Evolutionary conservation across 1,140 invertebrate species (phyloP).

Genomic region (Cydia splendana): DNA sequence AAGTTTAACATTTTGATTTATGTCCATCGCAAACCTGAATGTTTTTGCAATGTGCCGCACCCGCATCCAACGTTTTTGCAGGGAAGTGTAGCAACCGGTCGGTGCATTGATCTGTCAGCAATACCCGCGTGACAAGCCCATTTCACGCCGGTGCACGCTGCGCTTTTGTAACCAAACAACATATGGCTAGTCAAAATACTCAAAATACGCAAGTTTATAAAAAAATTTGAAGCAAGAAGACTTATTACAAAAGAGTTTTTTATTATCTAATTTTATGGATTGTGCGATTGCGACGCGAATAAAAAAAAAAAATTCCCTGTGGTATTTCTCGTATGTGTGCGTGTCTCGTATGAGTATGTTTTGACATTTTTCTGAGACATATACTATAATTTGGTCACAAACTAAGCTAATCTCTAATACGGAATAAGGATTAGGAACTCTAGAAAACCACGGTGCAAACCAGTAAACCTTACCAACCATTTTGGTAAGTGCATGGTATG

Average conservation of each 20-base stretch:
- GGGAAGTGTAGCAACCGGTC: background rate
- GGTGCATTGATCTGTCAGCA: slow-evolving; percentile 30
- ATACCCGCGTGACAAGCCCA: slow-evolving; percentile 1
- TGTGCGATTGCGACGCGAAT: too few species aligned
- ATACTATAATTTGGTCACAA: too few species aligned
- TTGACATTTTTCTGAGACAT: too few species aligned
- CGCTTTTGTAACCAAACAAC: background rate
- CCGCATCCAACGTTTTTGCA: background rate
- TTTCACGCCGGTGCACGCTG: background rate
- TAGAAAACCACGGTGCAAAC: too few species aligned
- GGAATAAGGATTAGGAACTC: too few species aligned
- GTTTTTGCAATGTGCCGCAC: background rate
- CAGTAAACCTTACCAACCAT: background rate
- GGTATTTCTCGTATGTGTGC: too few species aligned
- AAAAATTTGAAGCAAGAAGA: background rate
- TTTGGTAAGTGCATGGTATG: background rate
- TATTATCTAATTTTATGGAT: too few species aligned
- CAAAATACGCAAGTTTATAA: background rate
- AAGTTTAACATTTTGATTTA: background rate
- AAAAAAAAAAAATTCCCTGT: too few species aligned
- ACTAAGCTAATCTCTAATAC: too few species aligned
- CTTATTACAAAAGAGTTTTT: too few species aligned
- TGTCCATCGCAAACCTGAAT: background rate
- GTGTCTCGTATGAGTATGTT: too few species aligned
- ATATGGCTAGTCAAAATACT: background rate